Conservation (phyloP, 2,797 vertebrate species). For the Coregonus sp. region DNA sequence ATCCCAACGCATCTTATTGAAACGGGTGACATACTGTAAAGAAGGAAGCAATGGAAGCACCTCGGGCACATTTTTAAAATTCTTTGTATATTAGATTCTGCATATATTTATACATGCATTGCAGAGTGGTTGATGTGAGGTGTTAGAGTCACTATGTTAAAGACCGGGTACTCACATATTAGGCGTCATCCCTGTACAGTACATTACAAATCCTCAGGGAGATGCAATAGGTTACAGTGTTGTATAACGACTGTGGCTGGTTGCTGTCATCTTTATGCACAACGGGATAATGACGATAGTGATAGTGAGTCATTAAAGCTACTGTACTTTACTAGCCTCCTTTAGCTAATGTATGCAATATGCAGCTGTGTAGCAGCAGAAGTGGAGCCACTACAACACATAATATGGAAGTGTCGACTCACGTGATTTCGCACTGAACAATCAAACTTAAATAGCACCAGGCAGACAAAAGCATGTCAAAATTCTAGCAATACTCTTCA, state of each 20-base stretch:
- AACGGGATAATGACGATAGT: no score
- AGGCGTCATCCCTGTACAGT: constrained; percentile 19
- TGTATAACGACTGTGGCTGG: constrained; percentile 45
- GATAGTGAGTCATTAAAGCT: no score
- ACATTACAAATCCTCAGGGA: constrained; percentile 28
- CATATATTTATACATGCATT: constrained; percentile 28
- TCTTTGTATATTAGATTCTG: constrained; percentile 36
- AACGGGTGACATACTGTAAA: constrained; percentile 18
- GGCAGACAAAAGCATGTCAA: no score
- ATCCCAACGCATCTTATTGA: constrained; percentile 33
- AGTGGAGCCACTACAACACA: constrained; percentile 19
- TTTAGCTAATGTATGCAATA: constrained; percentile 42
- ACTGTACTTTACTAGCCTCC: constrained; percentile 1
- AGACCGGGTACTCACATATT: constrained; percentile 46
- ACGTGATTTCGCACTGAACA: not conserved
- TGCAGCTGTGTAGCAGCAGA: constrained; percentile 40
- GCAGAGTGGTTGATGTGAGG: constrained; percentile 9
- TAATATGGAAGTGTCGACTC: not conserved
- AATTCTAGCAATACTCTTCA: no score
- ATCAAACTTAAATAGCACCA: no score
- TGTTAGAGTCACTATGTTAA: constrained; percentile 45
- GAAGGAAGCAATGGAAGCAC: constrained; percentile 19
- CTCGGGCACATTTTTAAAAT: not conserved
- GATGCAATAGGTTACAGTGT: constrained; percentile 45
- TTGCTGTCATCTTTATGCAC: constrained; percentile 48